Evolutionary conservation across 1,140 invertebrate genomes (phyloP).

Genomic region (Trichonephila clavipes): DNA sequence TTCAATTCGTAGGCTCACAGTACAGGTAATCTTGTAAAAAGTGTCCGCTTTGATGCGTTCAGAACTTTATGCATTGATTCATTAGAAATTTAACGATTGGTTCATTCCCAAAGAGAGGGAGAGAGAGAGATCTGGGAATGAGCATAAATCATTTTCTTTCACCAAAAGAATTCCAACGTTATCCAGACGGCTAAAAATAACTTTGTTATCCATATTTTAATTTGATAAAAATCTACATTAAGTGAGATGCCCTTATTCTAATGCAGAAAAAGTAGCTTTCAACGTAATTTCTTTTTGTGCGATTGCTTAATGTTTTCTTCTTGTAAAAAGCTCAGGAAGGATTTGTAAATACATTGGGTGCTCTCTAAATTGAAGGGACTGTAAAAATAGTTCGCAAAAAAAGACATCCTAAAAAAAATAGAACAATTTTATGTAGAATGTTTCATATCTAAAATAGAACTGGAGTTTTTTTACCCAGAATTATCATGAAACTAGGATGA

Average conservation of each 20-base stretch:
- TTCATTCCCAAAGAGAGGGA: too few species aligned
- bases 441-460: too few species aligned
- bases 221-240: background rate
- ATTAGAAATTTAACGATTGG: conserved; percentile 25
- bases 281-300: background rate
- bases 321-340: too few species aligned
- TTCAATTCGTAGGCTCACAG: conserved; percentile 5
- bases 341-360: too few species aligned
- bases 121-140: background rate
- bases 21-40: conserved; percentile 37
- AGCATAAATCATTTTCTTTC: background rate
- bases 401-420: too few species aligned
- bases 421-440: too few species aligned
- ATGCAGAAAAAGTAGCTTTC: background rate
- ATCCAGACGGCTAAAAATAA: background rate
- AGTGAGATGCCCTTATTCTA: background rate
- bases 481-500: too few species aligned
- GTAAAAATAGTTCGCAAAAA: too few species aligned
- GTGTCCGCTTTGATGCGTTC: background rate
- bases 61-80: background rate
- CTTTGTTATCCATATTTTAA: background rate
- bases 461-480: too few species aligned
- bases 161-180: background rate
- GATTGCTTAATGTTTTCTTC: background rate
- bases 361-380: too few species aligned